Base-by-base conservation (phyloP, 2,113 vertebrate genomes). In the Regulus satrapa region DNA sequence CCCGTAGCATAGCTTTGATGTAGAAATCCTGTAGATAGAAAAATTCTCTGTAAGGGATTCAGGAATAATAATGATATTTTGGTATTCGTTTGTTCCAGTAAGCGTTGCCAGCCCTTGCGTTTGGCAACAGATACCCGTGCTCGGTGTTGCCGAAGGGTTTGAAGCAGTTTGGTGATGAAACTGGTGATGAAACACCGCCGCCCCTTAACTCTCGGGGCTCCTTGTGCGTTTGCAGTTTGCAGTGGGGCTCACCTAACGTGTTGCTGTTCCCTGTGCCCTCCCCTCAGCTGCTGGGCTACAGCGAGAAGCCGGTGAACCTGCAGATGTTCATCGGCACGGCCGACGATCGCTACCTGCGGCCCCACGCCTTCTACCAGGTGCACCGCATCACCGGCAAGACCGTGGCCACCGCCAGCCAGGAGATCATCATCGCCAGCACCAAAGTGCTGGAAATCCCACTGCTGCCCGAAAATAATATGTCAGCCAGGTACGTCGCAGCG, bases 281-380 rank as follows among this genome's bases (percentile, higher is more conserved):
- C 76, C 91, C 78, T 93, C 98, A 99, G 99, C 99, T 99, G 90
- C 97, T 98, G 93, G 99, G 99, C 97, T 99, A 99, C 97, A 99
- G 76, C 10, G 99, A 99, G 95, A 99, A 99, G 97, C 99, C 99
- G 6, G 96, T 99, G 96, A 99, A 99, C 98, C 98, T 99, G 45
- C 99, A 99, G 92, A 99, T 99, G 99, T 99, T 99, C 98, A 99
- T 99, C 8, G 99, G 99, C 59, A 99, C 99, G 6, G 99, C 99
- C 52, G 99, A 99, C 69, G 99, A 99, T 96, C 99, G 99, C 61
- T 99, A 99, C 97, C 96, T 99, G 88, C 98, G 99, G 93, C 99
- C 99, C 59, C 99, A 99, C 21, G 99, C 99, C 7, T 99, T 99
- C 98, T 99, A 99, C 97, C 99, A 99, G 97, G 99, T 99, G 97